These are phyloP conservation scores for Regulus satrapa DNA, from an alignment of 2,113 vertebrate species.

Conservation along the genomic window DNA sequence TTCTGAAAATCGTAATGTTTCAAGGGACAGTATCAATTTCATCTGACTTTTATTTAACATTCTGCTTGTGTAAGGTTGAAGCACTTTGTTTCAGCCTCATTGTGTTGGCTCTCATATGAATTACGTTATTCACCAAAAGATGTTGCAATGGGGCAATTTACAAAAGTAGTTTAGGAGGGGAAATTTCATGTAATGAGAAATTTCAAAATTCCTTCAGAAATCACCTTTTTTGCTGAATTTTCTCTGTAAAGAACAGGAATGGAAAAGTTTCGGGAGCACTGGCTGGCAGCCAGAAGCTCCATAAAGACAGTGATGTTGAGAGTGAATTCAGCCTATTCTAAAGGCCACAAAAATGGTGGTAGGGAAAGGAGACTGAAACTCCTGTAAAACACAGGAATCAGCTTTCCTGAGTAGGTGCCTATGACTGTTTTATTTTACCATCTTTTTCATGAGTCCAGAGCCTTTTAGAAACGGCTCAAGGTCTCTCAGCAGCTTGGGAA, in stretches of 20 bases:
- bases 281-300: background rate
- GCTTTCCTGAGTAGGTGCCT: background rate
- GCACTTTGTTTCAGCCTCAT: constrained; percentile 28
- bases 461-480: background rate
- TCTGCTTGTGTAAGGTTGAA: constrained; percentile 38
- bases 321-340: background rate
- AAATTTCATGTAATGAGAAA: background rate
- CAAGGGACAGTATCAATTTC: constrained; percentile 51
- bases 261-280: background rate
- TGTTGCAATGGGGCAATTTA: background rate
- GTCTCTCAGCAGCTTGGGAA: background rate
- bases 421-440: background rate
- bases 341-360: background rate
- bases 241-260: background rate
- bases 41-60: constrained; percentile 61
- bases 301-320: background rate
- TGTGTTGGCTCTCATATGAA: background rate
- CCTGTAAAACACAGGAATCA: background rate
- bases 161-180: background rate
- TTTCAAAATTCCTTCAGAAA: background rate
- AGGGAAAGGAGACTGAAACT: background rate
- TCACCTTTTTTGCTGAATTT: background rate
- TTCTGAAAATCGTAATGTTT: constrained; percentile 27
- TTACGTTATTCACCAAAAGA: background rate
- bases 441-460: background rate